Percentiles rank a stretch among this genome's conserved stretches.
Conservation (phyloP, 2,113 vertebrate genomes). For the Scomber japonicus region DNA sequence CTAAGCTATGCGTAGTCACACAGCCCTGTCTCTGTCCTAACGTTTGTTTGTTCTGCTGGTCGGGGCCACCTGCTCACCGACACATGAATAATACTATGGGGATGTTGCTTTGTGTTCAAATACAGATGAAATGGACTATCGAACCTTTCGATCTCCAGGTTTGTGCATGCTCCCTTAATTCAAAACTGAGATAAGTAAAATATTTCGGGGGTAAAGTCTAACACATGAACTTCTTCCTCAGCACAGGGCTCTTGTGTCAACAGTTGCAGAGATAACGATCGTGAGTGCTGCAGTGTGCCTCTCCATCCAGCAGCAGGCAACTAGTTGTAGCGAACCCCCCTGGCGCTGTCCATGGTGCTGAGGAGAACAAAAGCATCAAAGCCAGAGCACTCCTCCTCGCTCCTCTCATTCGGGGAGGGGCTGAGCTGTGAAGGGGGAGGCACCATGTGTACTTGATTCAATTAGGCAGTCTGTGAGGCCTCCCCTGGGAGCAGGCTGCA, state of each 20-base stretch:
- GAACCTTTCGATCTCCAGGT: constrained; percentile 39
- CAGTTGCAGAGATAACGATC: constrained; percentile 12
- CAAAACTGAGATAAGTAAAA: background rate
- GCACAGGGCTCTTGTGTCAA: constrained; percentile 8
- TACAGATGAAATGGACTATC: constrained; percentile 39
- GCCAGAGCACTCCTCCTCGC: constrained; percentile 59
- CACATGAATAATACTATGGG: constrained; percentile 38
- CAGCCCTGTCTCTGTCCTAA: constrained; percentile 18
- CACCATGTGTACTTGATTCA: constrained; percentile 90
- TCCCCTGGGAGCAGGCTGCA: constrained; percentile 85
- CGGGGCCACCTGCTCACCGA: constrained; percentile 50
- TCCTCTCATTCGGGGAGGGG: constrained; percentile 65
- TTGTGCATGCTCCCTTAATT: background rate
- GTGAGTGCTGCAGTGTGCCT: constrained; percentile 35
- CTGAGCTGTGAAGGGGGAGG: constrained; percentile 70
- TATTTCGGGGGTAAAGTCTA: background rate
- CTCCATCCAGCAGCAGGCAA: constrained; percentile 71
- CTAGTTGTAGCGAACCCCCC: constrained; percentile 82
- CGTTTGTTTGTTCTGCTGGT: constrained; percentile 47
- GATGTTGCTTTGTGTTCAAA: constrained; percentile 43
- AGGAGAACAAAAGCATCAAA: constrained; percentile 80
- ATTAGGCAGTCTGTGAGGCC: constrained; percentile 90
- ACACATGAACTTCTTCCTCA: constrained; percentile 16
- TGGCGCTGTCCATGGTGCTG: constrained; percentile 79
- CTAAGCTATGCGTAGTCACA: constrained; percentile 79